These are phyloP conservation scores for Phoebastria nigripes DNA, from an alignment of 2,797 vertebrate species.

Conservation along the genomic window DNA sequence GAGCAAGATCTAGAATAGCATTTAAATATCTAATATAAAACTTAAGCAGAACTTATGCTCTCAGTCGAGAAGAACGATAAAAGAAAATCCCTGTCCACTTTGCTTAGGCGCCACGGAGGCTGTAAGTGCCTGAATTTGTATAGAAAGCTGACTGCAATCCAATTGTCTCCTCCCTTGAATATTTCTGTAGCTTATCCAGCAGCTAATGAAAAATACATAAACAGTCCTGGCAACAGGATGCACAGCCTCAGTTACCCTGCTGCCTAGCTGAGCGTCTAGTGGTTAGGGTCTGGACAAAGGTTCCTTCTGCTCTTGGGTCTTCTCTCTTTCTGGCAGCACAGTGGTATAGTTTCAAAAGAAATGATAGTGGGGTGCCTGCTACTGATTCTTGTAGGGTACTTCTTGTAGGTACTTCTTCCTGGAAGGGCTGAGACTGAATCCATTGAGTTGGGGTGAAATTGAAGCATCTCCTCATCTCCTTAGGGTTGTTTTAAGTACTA, in stretches of 20 bases:
- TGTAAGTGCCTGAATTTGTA: background rate
- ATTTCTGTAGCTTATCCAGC: background rate
- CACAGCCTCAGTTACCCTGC: background rate
- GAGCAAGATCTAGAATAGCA: background rate
- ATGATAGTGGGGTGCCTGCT: background rate
- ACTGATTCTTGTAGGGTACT: background rate
- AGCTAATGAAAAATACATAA: background rate
- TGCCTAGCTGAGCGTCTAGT: background rate
- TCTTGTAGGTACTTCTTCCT: background rate
- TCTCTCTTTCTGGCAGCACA: background rate
- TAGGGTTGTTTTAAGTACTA: background rate
- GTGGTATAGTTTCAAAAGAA: background rate
- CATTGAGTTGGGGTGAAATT: background rate
- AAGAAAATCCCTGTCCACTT: background rate
- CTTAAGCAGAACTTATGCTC: background rate
- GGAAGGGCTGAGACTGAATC: background rate
- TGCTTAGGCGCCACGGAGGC: background rate
- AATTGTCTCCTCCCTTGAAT: background rate
- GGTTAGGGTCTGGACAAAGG: background rate
- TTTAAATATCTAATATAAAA: background rate
- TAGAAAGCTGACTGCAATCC: background rate
- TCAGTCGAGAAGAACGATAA: background rate
- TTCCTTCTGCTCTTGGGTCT: background rate
- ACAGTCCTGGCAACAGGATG: background rate
- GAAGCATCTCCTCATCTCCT: background rate